Percentiles rank a stretch among this genome's conserved stretches.
Evolutionary conservation across 1,140 invertebrate species (phyloP).

Genomic region (Euura lappo): DNA sequence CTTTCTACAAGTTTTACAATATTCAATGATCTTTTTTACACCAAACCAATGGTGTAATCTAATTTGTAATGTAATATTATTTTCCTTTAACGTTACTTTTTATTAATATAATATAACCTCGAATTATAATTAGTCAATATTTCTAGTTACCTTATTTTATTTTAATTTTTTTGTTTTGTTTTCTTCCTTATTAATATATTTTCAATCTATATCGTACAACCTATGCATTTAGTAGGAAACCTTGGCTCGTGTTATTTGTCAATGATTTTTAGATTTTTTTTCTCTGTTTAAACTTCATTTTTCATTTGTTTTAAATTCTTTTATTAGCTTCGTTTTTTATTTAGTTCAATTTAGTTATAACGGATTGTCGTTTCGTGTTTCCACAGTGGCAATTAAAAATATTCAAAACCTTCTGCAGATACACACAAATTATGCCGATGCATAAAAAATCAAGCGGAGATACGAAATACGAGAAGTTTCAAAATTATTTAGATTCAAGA

Average conservation of each 20-base stretch:
- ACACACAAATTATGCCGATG: too few relatives aligned
- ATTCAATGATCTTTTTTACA: too few relatives aligned
- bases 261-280: constrained; percentile 36
- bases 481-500: too few relatives aligned
- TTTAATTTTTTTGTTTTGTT: background rate
- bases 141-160: too few relatives aligned
- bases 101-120: too few relatives aligned
- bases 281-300: constrained; percentile 9
- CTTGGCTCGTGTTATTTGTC: constrained; percentile 43
- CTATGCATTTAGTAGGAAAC: constrained; percentile 40
- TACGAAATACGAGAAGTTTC: too few relatives aligned
- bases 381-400: background rate
- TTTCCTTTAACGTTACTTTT: too few relatives aligned
- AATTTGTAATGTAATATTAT: too few relatives aligned
- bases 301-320: constrained; percentile 14
- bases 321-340: background rate
- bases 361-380: constrained; percentile 41
- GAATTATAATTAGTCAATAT: too few relatives aligned
- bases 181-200: background rate
- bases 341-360: constrained; percentile 15
- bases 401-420: background rate
- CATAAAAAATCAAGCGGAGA: too few relatives aligned
- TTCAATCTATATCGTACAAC: constrained; percentile 22
- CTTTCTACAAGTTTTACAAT: too few relatives aligned
- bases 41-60: too few relatives aligned